Base-by-base conservation (phyloP, 2,888 invertebrate species). In the Drosophila meridionalis region DNA sequence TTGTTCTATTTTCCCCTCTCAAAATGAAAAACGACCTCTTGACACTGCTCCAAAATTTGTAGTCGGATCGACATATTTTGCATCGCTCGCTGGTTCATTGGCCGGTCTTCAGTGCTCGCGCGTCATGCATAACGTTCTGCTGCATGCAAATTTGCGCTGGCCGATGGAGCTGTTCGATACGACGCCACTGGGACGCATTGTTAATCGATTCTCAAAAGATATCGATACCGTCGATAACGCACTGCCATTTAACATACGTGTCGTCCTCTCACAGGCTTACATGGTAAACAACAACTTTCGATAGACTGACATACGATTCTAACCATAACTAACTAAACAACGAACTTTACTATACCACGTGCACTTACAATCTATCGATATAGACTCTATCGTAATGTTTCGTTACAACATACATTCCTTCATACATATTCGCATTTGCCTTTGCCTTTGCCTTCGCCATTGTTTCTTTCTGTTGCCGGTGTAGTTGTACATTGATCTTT, bases 121-220 rank as follows among this genome's bases (percentile, higher is more conserved):
- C 83, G 87, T 92, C 60, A 93, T 96, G 91, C 96, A 96, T 93
- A 92, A 93, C 62, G 89, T 93, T 52, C 93, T 97, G 90, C 93
- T 97, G 90, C 87, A 92, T 72, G 95, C 95, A 90, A 94, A 96
- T 79, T 91, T 97, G 87, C 94, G 95, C 90, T 94, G 95, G 87
- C 96, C 96, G 60, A 95, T 96, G 94, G 94, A 95, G 90, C 96
- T 96, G 94, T 97, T 96, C 94, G 97, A 97, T 93, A 95, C 95
- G 79, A 97, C 97, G 65, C 97, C 97, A 52, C 89, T 95, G 84
- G 97, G 97, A 92, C 94, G 97, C 85, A 94, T 97, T 87, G 94
- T 97, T 53, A 95, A 95, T 93, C 94, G 96, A 78, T 95, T 95
- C 90, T 94, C 95, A 71, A 94, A 94, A 90, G 95, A 95, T 91